A percentile compares a stretch with the other conserved stretches of the same genome.
Conservation (phyloP, 2,113 vertebrate species). For the Ctenodactylus gundi region DNA sequence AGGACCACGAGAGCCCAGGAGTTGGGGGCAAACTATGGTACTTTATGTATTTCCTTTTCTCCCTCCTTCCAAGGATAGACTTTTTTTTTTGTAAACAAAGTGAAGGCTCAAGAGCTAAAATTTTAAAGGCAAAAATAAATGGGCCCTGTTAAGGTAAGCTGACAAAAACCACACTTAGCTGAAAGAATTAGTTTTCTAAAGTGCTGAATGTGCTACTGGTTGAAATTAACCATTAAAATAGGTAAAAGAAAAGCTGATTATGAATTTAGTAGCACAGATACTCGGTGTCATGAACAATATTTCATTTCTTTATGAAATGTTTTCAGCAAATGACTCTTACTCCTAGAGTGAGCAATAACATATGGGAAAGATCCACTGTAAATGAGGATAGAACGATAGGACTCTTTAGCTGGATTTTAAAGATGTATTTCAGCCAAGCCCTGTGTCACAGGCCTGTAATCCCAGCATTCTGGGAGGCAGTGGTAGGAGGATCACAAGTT, state of each 20-base stretch:
- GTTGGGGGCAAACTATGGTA: neutral
- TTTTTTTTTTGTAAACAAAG: conserved; percentile 32
- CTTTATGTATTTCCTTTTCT: neutral
- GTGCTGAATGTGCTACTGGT: neutral
- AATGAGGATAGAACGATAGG: neutral
- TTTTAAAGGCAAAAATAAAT: conserved; percentile 41
- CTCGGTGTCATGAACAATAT: neutral
- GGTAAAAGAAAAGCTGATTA: neutral
- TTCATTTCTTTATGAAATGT: conserved; percentile 12
- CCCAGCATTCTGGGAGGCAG: too few relatives aligned
- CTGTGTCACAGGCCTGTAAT: too few relatives aligned
- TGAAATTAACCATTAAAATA: neutral
- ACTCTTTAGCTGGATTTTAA: conserved; percentile 41
- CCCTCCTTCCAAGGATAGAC: neutral
- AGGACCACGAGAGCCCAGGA: neutral
- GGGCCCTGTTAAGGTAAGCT: neutral
- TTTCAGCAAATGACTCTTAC: conserved; percentile 27
- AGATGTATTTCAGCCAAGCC: neutral
- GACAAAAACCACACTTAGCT: neutral
- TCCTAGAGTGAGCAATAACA: neutral
- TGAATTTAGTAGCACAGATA: neutral
- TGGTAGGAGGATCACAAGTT: too few relatives aligned
- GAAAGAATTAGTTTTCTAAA: conserved; percentile 30
- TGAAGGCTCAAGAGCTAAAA: neutral
- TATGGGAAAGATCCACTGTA: neutral